Base-by-base conservation (phyloP, 2,797 vertebrate species). In the Knipowitschia caucasica region DNA sequence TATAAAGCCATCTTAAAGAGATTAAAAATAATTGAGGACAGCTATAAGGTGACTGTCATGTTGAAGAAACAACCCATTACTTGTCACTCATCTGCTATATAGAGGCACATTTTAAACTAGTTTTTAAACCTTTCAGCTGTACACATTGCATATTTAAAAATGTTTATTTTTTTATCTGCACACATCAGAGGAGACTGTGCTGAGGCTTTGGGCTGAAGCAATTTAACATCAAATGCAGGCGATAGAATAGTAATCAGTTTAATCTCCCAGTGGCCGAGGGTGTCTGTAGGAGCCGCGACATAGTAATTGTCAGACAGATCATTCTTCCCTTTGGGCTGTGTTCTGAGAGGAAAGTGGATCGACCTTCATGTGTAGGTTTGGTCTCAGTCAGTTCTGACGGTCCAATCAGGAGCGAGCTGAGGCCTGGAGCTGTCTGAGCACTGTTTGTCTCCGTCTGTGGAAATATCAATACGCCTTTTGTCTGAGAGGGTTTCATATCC, bases 331-430 rank as follows among this genome's bases (percentile, higher is more conserved):
- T 64, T 52, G 59, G 54, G 73, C 66, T 40, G 24, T 26, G 56
- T 54, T 43, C 67, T 44, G 25, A 57, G 36, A 77, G 50, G 64
- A 83, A 59, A 59, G 56, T 62, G 61, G 50, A 56, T 25, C 52
- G 69, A 71, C 67, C 53, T 88, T 86, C 62, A 85, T 78, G 81
- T 85, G 65, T 62, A 47, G 64, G 55, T 70, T 62, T 70, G 65
- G 60, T 72, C 68, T 59, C 64, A 64, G 72, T 56, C 51, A 55
- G 59, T 38, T 10, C 76, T 86, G 67, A 82, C 75, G 76, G 77
- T 75, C 70, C 65, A 81, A 63, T 86, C 78, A 87, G 70, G 73
- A 17, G 62, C 62, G 64, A 55, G 39, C 56, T 56, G 71, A 73
- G 83, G 50, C 68, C 59, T 40, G 62, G 62, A 79, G 76, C 72